Evolutionary conservation across 2,797 vertebrate species (phyloP).

Genomic region (Betta splendens): DNA sequence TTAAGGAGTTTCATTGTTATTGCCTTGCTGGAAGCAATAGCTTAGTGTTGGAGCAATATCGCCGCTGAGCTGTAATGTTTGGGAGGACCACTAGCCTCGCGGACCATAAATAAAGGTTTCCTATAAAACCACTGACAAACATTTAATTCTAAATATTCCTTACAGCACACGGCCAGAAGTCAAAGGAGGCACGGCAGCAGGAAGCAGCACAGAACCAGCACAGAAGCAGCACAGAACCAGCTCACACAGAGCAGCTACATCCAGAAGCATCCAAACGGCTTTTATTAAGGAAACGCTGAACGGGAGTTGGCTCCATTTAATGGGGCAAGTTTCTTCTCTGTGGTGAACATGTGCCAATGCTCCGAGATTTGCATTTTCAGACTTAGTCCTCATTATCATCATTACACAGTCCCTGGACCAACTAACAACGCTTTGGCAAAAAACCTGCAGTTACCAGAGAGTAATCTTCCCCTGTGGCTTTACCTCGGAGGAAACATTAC

Average conservation of each 20-base stretch:
- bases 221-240: too few relatives aligned
- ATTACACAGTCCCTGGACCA: conserved; percentile 40
- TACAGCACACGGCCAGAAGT: conserved; percentile 9
- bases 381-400: conserved; percentile 39
- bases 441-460: conserved; percentile 19
- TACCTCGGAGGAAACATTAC: conserved; percentile 21
- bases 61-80: neutral
- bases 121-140: conserved; percentile 4
- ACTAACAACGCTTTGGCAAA: conserved; percentile 24
- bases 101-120: conserved; percentile 19
- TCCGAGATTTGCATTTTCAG: conserved; percentile 37
- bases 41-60: conserved; percentile 21
- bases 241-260: conserved; percentile 41
- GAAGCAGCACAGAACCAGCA: conserved; percentile 30
- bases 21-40: conserved; percentile 37
- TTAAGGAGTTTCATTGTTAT: conserved; percentile 43
- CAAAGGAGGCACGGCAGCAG: too few relatives aligned
- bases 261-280: conserved; percentile 30
- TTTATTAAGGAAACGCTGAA: conserved; percentile 43
- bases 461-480: conserved; percentile 20
- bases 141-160: conserved; percentile 24
- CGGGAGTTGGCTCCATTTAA: conserved; percentile 32
- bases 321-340: conserved; percentile 12
- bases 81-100: neutral
- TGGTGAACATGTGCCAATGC: conserved; percentile 33